These are phyloP conservation scores for Hipparchia sbordonii DNA, from an alignment of 2,888 invertebrate genomes.

Conservation along the genomic window DNA sequence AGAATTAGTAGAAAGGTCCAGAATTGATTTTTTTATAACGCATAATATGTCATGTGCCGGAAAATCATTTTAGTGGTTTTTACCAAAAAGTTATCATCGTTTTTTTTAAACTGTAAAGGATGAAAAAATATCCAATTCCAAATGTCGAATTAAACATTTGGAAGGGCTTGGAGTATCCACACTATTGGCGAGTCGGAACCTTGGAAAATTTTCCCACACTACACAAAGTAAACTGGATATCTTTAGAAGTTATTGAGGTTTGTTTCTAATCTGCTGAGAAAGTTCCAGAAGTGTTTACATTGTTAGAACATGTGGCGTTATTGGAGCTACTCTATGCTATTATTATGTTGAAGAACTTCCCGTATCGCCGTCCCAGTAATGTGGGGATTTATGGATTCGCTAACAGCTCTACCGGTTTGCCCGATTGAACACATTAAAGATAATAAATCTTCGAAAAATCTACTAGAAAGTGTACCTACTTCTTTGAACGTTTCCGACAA, in stretches of 20 bases:
- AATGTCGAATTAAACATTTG: too few species aligned
- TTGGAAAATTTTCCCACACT: conserved; percentile 35
- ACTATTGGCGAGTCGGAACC: conserved; percentile 18
- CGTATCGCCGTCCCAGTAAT: conserved; percentile 34
- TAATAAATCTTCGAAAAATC: conserved; percentile 26
- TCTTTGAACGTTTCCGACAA: not conserved
- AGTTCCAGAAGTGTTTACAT: conserved; percentile 40
- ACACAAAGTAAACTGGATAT: conserved; percentile 30
- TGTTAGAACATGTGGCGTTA: conserved; percentile 38
- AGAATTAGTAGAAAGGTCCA: too few species aligned
- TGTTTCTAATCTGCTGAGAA: conserved; percentile 39
- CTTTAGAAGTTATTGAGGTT: conserved; percentile 35
- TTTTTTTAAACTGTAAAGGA: too few species aligned
- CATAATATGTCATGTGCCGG: too few species aligned
- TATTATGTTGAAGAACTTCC: conserved; percentile 36
- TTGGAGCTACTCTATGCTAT: conserved; percentile 35
- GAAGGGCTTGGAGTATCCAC: too few species aligned
- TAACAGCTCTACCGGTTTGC: conserved; percentile 29
- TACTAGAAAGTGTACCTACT: conserved; percentile 4
- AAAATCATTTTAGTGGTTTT: too few species aligned
- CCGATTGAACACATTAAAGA: conserved; percentile 24
- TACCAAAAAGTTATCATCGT: too few species aligned
- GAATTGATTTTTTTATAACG: too few species aligned
- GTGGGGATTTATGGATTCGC: conserved; percentile 34
- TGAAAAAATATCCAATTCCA: too few species aligned